Evolutionary conservation across 1,140 invertebrate genomes (phyloP).

Genomic region (Drosophila obscura): DNA sequence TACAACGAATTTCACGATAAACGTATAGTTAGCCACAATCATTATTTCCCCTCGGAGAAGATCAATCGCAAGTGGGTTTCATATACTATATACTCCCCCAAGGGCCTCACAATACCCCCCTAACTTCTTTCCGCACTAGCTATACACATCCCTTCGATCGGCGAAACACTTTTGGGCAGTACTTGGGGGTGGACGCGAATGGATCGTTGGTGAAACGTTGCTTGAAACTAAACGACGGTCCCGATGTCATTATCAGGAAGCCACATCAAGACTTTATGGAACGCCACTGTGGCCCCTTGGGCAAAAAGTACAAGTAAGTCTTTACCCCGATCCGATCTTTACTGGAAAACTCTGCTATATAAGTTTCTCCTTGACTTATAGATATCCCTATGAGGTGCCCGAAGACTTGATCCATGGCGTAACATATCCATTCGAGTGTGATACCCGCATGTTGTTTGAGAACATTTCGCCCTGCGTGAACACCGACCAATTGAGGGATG

Average conservation of each 20-base stretch:
- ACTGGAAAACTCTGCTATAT: not conserved
- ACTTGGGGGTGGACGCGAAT: conserved; percentile 2
- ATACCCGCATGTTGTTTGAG: conserved; percentile 56
- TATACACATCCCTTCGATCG: conserved; percentile 53
- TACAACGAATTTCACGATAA: conserved; percentile 58
- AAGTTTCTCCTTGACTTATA: not conserved
- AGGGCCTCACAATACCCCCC: no score
- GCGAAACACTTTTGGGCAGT: conserved; percentile 22
- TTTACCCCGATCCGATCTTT: not conserved
- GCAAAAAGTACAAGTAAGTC: conserved; percentile 50
- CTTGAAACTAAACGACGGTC: conserved; percentile 45
- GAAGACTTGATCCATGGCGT: conserved; percentile 41
- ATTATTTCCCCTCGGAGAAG: conserved; percentile 72
- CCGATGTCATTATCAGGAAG: conserved; percentile 64
- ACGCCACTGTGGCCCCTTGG: conserved; percentile 52
- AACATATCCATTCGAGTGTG: conserved; percentile 16
- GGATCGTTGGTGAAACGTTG: conserved; percentile 59
- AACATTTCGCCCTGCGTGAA: conserved; percentile 32
- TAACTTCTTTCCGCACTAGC: conserved; percentile 21
- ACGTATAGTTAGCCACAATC: conserved; percentile 67
- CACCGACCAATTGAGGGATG: conserved; percentile 31
- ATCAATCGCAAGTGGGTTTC: conserved; percentile 55
- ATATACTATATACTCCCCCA: not conserved
- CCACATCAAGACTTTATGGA: conserved; percentile 67
- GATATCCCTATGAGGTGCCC: conserved; percentile 50